phyloP scores from a whole-genome alignment of 2,113 vertebrate genomes.

The Sinocyclocheilus maitianheensis region DNA sequence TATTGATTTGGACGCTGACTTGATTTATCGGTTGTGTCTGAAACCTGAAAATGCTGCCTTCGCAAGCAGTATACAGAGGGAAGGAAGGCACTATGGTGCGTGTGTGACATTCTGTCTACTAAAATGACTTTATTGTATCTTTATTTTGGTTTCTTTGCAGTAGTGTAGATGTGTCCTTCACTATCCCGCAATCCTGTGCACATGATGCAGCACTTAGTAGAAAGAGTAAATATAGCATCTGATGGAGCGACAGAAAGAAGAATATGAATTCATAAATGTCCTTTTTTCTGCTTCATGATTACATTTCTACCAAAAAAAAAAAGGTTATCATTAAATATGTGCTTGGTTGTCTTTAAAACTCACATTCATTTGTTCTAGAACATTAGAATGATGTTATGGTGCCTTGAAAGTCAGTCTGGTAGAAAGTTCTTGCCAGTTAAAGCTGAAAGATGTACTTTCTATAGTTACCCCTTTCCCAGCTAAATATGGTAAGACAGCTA shows the following conservation, averaged over 20 bases:
- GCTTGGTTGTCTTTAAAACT: not conserved
- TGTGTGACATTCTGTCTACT: not conserved
- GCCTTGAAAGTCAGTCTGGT: not conserved
- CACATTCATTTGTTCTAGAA: not conserved
- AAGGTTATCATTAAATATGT: not conserved
- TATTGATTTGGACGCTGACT: conserved; percentile 21
- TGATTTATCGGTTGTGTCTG: conserved; percentile 28
- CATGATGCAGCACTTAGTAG: not conserved
- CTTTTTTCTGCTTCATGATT: not conserved
- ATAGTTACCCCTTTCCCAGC: too few species aligned
- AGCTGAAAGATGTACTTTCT: not conserved
- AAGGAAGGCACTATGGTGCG: not conserved
- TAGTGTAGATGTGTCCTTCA: not conserved
- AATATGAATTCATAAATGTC: not conserved
- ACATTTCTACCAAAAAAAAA: too few species aligned
- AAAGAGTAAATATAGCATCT: not conserved
- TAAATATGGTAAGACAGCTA: too few species aligned
- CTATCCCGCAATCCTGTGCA: not conserved
- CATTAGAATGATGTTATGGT: not conserved
- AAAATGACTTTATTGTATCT: not conserved
- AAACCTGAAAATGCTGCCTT: conserved; percentile 23
- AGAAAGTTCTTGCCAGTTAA: not conserved
- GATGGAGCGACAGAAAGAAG: not conserved
- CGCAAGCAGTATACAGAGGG: not conserved
- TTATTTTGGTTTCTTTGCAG: not conserved